These are phyloP conservation scores for Oligia fasciuncula DNA, from an alignment of 2,888 invertebrate species.

Conservation along the genomic window DNA sequence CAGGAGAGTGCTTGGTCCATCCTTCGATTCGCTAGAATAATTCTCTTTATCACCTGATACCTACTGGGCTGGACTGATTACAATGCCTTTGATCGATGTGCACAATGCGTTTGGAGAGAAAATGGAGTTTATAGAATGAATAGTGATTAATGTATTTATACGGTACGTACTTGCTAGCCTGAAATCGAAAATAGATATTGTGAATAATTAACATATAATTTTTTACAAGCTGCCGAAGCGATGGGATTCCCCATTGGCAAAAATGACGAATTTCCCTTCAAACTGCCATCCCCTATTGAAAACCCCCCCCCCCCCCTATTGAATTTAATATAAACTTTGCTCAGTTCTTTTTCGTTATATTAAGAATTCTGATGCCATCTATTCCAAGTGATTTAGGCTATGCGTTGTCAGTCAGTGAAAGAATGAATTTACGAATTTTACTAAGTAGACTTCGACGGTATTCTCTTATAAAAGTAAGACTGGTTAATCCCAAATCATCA, in stretches of 20 bases:
- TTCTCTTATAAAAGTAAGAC: background rate
- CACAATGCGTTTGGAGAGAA: background rate
- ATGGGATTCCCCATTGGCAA: background rate
- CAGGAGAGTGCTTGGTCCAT: constrained; percentile 14
- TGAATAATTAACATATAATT: background rate
- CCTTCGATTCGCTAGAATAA: constrained; percentile 16
- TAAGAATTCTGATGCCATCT: background rate
- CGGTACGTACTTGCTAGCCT: background rate
- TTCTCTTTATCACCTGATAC: constrained; percentile 1
- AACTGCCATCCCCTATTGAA: too few species aligned
- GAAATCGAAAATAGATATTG: background rate
- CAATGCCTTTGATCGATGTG: constrained; percentile 28
- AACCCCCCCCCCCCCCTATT: too few species aligned
- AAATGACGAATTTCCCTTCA: background rate
- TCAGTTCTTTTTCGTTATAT: too few species aligned
- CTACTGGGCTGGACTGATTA: constrained; percentile 3
- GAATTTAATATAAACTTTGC: too few species aligned
- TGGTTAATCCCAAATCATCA: background rate
- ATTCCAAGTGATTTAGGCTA: too few species aligned
- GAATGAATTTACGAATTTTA: background rate
- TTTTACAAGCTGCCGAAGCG: background rate
- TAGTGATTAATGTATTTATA: background rate
- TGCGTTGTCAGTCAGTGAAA: background rate
- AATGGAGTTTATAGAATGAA: background rate
- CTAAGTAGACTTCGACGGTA: background rate